phyloP scores from a whole-genome alignment of 2,888 invertebrate species.

The Notocelia uddmanniana region DNA sequence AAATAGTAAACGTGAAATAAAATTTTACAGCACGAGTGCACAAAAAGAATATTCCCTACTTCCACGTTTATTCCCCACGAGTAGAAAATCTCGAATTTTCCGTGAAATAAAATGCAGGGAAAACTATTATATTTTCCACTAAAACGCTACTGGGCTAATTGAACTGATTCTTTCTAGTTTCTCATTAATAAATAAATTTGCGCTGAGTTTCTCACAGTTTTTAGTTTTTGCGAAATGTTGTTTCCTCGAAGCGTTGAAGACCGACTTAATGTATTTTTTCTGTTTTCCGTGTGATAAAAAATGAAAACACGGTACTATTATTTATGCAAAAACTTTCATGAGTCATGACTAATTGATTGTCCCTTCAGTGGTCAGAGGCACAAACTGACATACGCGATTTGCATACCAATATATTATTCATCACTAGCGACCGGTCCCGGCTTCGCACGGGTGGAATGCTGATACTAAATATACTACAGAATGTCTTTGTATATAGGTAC shows the following conservation, averaged over 20 bases:
- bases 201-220: not conserved
- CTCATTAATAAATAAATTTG: constrained; percentile 22
- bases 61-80: not conserved
- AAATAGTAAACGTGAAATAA: not conserved
- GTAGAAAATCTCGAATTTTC: not conserved
- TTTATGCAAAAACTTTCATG: not conserved
- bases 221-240: not conserved
- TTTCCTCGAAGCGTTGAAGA: not conserved
- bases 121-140: not conserved
- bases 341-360: not conserved
- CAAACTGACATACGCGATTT: too few relatives aligned
- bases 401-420: too few relatives aligned
- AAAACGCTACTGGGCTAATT: not conserved
- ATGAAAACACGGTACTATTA: not conserved
- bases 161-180: constrained; percentile 11
- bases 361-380: not conserved
- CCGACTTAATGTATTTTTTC: not conserved
- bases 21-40: constrained; percentile 2
- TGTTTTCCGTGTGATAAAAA: not conserved
- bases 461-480: too few relatives aligned
- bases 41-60: not conserved
- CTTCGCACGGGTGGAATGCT: too few relatives aligned
- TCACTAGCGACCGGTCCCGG: too few relatives aligned
- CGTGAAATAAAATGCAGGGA: not conserved
- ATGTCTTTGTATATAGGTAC: too few relatives aligned